Conservation (phyloP, 2,888 invertebrate species). For the Fragum fragum region DNA sequence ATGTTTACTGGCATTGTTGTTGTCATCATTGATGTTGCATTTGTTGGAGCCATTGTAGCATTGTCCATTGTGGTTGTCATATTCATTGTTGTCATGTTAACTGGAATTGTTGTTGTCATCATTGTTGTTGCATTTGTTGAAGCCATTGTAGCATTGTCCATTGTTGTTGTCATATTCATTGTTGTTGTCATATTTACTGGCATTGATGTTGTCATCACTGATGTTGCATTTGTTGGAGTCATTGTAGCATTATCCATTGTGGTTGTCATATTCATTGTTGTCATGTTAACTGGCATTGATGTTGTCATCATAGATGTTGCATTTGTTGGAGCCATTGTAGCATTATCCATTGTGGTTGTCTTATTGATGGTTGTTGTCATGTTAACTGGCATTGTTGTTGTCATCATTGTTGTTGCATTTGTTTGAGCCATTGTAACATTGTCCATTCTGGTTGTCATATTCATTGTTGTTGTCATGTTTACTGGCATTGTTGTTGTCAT, state of each 20-base stretch:
- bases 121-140: not conserved
- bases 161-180: slow-evolving; percentile 11
- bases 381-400: not conserved
- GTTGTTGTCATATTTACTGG: not conserved
- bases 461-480: not conserved
- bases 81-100: not conserved
- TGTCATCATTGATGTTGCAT: not conserved
- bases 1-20: not conserved
- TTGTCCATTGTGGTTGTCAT: not conserved
- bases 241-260: not conserved
- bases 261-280: not conserved
- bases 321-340: slow-evolving; percentile 5
- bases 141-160: not conserved
- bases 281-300: not conserved
- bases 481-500: not conserved
- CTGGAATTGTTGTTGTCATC: not conserved
- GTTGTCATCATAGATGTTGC: not conserved
- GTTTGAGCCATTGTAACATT: too few relatives aligned
- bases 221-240: not conserved
- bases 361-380: slow-evolving; percentile 4
- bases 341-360: not conserved
- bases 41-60: not conserved
- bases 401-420: not conserved
- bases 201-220: not conserved
- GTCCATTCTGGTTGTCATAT: slow-evolving; percentile 5